Evolutionary conservation across 64 coral and sea anemone species (phyloP).

Genomic region (Stichodactyla helianthus): DNA sequence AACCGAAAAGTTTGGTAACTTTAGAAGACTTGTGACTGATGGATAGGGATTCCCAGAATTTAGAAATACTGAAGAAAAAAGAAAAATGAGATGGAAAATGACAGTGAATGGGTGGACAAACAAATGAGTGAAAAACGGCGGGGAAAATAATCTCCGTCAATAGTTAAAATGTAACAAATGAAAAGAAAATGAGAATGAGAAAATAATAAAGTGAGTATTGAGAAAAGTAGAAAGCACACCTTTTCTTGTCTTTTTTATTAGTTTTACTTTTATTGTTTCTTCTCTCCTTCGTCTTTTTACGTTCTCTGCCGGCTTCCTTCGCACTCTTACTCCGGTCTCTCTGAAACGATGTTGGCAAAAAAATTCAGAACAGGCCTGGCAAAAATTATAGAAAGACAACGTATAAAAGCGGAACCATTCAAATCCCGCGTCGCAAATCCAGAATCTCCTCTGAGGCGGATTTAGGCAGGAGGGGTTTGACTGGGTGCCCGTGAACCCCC

Average conservation of each 20-base stretch:
- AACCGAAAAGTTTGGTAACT: constrained; percentile 65
- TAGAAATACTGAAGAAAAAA: constrained; percentile 35
- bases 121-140: too few species aligned
- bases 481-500: too few species aligned
- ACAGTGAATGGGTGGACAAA: not conserved
- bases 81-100: not conserved
- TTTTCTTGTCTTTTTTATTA: constrained; percentile 14
- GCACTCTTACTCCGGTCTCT: not conserved
- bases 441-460: too few species aligned
- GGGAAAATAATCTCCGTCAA: too few species aligned
- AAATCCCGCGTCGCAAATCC: too few species aligned
- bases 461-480: too few species aligned
- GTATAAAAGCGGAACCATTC: too few species aligned
- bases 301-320: not conserved
- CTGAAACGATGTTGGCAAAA: too few species aligned
- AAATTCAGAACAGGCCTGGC: too few species aligned
- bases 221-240: not conserved
- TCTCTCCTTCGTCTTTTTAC: constrained; percentile 5
- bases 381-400: too few species aligned
- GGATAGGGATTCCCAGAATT: constrained; percentile 71
- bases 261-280: constrained; percentile 2
- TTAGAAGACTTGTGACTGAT: constrained; percentile 48
- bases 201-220: not conserved
- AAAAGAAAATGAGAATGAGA: not conserved
- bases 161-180: too few species aligned